phyloP scores from a whole-genome alignment of 2,888 invertebrate genomes.

The Actias luna region DNA sequence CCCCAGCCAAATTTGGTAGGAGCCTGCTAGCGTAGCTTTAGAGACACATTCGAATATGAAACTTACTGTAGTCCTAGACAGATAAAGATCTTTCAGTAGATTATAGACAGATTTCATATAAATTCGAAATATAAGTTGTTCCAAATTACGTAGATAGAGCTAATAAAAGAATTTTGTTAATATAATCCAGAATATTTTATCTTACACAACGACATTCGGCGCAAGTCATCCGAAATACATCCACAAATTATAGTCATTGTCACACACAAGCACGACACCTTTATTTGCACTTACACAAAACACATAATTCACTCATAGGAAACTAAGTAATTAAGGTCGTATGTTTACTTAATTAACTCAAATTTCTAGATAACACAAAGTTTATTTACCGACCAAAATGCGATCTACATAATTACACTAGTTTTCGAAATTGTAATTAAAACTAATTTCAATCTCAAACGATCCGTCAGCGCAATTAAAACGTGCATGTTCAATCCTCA shows the following conservation, averaged over 20 bases:
- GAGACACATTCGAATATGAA: too few species aligned
- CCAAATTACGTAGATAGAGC: too few species aligned
- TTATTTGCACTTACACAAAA: constrained; percentile 4
- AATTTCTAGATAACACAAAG: not conserved
- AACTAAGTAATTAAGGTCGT: too few species aligned
- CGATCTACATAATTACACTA: not conserved
- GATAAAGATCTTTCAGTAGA: too few species aligned
- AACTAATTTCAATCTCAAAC: not conserved
- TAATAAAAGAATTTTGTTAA: too few species aligned
- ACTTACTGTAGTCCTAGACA: too few species aligned
- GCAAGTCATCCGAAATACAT: constrained; percentile 37
- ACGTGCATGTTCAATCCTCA: not conserved
- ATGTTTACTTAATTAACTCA: not conserved
- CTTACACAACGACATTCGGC: constrained; percentile 37
- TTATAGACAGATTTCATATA: too few species aligned
- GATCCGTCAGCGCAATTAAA: not conserved
- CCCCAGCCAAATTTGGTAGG: too few species aligned
- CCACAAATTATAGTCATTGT: constrained; percentile 38
- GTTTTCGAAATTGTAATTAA: not conserved
- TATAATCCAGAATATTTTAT: not conserved
- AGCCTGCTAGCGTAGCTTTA: too few species aligned
- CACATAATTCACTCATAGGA: too few species aligned
- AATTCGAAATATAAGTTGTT: too few species aligned
- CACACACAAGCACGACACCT: not conserved
- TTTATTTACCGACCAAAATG: not conserved